Evolutionary conservation across 2,113 vertebrate species (phyloP), one percentile per base, ranked within the genome.

Genomic region (Eubucco bourcierii): DNA sequence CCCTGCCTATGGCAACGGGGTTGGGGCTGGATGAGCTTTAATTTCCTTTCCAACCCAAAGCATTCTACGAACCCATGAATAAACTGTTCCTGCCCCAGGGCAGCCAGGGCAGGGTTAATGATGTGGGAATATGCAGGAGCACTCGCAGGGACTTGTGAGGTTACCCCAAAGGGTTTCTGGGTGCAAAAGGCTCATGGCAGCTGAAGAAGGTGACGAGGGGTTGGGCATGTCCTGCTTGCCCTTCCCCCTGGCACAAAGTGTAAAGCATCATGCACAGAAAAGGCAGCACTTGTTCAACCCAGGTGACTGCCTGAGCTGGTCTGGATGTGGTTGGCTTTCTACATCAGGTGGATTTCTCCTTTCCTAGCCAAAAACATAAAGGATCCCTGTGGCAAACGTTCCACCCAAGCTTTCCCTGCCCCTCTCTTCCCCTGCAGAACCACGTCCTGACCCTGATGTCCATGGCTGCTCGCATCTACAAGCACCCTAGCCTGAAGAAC

Each of bases 401-500:
- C 90, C 14, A 74, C 70, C 34, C 53, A 44, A 56, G 56, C 2
- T 77, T 84, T 89, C 24, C 50, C 34, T 55, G 29, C 50, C n/a
- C 72, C 2, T 24, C 58, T 80, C 11, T 68, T 29, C 31, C 81
- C 24, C 39, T 1, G 4, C 97, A 99, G 99, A 98, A 98, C 94
- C 99, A 99, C 53, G 28, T 99, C 46, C 98, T 99, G 93, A 99
- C 98, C 11, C 95, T 99, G 87, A 98, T 99, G 97, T 98, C 99
- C 5, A 97, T 99, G 97, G 98, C 98, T 0, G 98, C 99, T 86
- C 98, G 94, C 63, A 98, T 99, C 89, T 99, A 99, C 97, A 98
- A 98, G 87, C 99, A 99, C 87, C 98, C 99, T 86, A 99, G 99
- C 98, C 98, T 99, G 70, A 98, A 97, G 97, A 99, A 99, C 94